A percentile compares a stretch with the other conserved stretches of the same genome.
These are phyloP conservation scores for Cephalopachus bancanus DNA, from an alignment of 2,797 vertebrate species.

Conservation along the genomic window DNA sequence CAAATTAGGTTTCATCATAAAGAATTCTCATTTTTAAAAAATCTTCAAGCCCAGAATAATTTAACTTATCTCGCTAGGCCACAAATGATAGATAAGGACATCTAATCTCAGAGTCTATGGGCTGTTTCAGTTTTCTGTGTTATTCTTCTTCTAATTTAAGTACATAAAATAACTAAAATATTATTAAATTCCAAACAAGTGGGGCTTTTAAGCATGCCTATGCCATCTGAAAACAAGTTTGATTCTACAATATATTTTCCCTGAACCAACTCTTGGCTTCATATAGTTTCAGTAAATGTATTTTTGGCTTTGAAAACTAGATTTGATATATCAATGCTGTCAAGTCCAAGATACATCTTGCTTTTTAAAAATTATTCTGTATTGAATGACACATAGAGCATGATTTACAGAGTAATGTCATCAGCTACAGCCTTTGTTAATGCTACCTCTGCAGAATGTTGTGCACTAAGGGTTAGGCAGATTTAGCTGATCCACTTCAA, in stretches of 20 bases:
- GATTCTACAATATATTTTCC: background rate
- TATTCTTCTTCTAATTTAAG: background rate
- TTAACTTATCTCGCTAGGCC: background rate
- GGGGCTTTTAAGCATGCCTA: background rate
- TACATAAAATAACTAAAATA: slow-evolving; percentile 48
- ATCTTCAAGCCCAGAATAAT: slow-evolving; percentile 25
- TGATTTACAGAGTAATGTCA: slow-evolving; percentile 39
- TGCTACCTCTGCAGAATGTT: background rate
- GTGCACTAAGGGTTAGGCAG: background rate
- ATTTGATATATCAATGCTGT: slow-evolving; percentile 56
- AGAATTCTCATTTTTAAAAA: slow-evolving; percentile 16
- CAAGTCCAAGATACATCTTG: slow-evolving; percentile 1
- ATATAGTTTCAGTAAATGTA: background rate
- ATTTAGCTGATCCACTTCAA: background rate
- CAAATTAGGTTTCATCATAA: background rate
- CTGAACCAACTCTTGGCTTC: slow-evolving; percentile 2
- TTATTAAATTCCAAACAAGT: slow-evolving; percentile 36
- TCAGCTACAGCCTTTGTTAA: background rate
- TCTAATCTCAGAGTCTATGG: background rate
- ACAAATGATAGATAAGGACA: slow-evolving; percentile 13
- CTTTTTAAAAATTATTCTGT: background rate
- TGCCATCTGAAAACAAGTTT: slow-evolving; percentile 33
- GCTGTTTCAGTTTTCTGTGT: background rate
- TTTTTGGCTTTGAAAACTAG: slow-evolving; percentile 21
- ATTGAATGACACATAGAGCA: background rate